A percentile compares a stretch with the other conserved stretches of the same genome.
These are phyloP conservation scores for Balanococcus diminutus DNA, from an alignment of 2,888 invertebrate species.

Conservation along the genomic window DNA sequence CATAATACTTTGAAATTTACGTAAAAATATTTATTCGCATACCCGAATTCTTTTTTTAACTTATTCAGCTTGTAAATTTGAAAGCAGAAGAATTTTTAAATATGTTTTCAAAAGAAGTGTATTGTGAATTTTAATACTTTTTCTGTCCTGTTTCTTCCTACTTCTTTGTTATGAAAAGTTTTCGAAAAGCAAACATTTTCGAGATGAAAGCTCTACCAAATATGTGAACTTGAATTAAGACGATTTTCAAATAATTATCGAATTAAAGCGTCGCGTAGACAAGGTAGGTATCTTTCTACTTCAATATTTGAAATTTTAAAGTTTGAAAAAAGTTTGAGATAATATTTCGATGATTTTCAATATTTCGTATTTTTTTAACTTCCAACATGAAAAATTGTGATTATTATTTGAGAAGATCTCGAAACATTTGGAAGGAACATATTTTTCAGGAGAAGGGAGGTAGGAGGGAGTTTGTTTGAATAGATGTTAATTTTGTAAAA, in stretches of 20 bases:
- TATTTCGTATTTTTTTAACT: no score
- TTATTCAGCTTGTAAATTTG: not conserved
- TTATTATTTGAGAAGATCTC: no score
- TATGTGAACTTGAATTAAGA: not conserved
- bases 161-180: not conserved
- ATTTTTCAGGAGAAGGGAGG: no score
- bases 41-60: no score
- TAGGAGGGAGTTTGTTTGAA: no score
- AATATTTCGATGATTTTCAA: no score
- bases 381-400: no score
- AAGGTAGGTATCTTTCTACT: no score
- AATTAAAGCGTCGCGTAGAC: not conserved
- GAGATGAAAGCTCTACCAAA: not conserved
- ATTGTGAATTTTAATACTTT: not conserved
- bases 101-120: not conserved
- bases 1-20: no score
- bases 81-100: not conserved
- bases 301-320: not conserved
- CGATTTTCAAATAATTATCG: not conserved
- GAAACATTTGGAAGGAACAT: no score
- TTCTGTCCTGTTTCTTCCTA: not conserved
- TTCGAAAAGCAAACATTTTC: not conserved
- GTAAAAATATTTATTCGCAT: no score
- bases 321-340: not conserved
- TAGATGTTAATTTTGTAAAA: no score